A percentile compares a stretch with the other conserved stretches of the same genome.
These are phyloP conservation scores for Thymallus thymallus DNA, from an alignment of 2,113 vertebrate species.

Conservation along the genomic window DNA sequence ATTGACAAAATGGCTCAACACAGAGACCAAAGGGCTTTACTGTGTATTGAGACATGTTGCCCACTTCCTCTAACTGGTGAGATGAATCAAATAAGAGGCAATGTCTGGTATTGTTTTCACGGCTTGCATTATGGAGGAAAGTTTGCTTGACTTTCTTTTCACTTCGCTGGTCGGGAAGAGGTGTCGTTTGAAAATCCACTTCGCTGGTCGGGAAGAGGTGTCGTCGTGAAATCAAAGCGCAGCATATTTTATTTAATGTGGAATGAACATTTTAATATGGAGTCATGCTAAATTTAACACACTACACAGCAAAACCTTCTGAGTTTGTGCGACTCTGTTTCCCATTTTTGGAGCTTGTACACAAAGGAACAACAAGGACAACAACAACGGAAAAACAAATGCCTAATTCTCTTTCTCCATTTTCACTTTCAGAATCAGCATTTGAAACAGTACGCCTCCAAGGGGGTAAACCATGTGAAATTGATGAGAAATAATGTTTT, in stretches of 20 bases:
- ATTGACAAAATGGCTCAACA: too few relatives aligned
- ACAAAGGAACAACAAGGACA: background rate
- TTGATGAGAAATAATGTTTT: conserved; percentile 1
- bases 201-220: conserved; percentile 44
- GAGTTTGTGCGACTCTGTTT: conserved; percentile 7
- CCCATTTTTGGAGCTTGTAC: conserved; percentile 44
- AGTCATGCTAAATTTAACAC: conserved; percentile 62
- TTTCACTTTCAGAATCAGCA: conserved; percentile 58
- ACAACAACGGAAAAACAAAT: background rate
- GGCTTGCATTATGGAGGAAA: conserved; percentile 64
- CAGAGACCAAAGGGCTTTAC: conserved; percentile 49
- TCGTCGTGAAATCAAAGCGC: conserved; percentile 55
- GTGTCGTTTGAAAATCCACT: conserved; percentile 52
- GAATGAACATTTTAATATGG: conserved; percentile 51
- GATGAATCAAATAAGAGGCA: background rate
- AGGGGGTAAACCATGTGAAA: background rate
- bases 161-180: conserved; percentile 48
- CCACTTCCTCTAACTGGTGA: conserved; percentile 31
- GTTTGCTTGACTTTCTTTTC: conserved; percentile 58
- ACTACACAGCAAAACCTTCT: conserved; percentile 41
- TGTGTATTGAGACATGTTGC: conserved; percentile 15
- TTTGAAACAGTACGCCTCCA: background rate
- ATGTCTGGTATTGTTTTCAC: background rate
- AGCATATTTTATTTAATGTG: conserved; percentile 66
- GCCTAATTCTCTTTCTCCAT: conserved; percentile 50